Base-by-base conservation (phyloP, 2,797 vertebrate species). In the Megalops cyprinoides region DNA sequence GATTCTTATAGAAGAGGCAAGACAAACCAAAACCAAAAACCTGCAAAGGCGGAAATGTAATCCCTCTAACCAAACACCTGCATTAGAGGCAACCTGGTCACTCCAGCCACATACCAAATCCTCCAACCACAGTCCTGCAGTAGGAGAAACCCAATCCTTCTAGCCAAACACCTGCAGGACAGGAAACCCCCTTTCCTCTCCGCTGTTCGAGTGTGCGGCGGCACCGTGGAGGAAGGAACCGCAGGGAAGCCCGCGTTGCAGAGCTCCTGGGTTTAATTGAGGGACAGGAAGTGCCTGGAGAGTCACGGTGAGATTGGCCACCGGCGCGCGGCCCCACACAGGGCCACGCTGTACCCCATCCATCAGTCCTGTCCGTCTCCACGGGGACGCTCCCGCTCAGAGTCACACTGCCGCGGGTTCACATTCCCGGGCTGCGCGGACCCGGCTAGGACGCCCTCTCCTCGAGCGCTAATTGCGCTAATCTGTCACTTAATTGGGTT, bases 401-500 rank as follows among this genome's bases (percentile, higher is more conserved):
- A n/a, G n/a, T 18, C 65, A 31, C 37, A 34, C 60, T 14, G 34
- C 56, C 58, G 39, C 51, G 3, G 56, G 28, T 76, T 51, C 15
- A 74, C 60, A 77, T 53, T 39, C 76, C 34, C 12, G 80, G 46
- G 25, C 37, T 15, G 25, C 25, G 14, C 7, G 20, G 39, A 58
- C n/a, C 58, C 14, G 48, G 37, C 48, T 71, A 77, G 75, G 74
- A 76, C 74, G 55, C 49, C 48, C 39, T 81, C 75, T 81, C 75
- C 80, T 71, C 71, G 42, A 53, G 39, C 62, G 39, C 74, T 81
- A 76, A 81, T 77, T 76, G 74, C 49, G 76, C 75, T 81, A 76
- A 76, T 81, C 77, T 81, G 76, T 81, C 74, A 76, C 77, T 76
- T 76, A 81, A 76, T 81, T 76, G 74, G 80, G 75, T 81, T 81